A percentile compares a stretch with the other conserved stretches of the same genome.
Conservation (phyloP, 2,888 invertebrate species). For the Xestia xanthographa region DNA sequence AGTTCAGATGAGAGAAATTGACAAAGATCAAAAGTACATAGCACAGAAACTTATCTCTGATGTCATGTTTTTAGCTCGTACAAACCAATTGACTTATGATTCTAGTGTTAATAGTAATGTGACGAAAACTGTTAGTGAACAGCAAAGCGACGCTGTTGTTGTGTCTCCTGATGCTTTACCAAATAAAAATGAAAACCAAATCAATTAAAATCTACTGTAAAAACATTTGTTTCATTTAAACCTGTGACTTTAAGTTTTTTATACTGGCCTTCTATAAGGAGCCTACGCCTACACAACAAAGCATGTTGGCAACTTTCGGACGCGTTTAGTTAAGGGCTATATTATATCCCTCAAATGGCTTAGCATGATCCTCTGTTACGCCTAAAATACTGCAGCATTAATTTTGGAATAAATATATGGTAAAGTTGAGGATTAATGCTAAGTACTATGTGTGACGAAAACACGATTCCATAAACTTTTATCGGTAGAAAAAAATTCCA, state of each 20-base stretch:
- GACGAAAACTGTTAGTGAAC: background rate
- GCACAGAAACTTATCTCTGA: slow-evolving; percentile 56
- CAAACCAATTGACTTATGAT: slow-evolving; percentile 38
- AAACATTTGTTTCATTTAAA: background rate
- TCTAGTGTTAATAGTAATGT: slow-evolving; percentile 34
- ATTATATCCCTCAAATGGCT: too few species aligned
- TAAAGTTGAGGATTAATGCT: too few species aligned
- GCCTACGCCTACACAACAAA: background rate
- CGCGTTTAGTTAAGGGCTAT: background rate
- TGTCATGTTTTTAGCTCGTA: slow-evolving; percentile 52
- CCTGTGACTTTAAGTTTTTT: background rate
- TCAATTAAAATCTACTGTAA: slow-evolving; percentile 2
- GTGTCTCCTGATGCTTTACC: slow-evolving; percentile 20
- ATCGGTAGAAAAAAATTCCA: too few species aligned
- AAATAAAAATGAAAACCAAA: slow-evolving; percentile 14
- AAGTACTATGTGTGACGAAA: too few species aligned
- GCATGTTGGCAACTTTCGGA: background rate
- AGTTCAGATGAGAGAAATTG: slow-evolving; percentile 49
- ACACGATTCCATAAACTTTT: too few species aligned
- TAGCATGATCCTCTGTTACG: too few species aligned
- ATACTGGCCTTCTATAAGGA: background rate
- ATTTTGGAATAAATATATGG: too few species aligned
- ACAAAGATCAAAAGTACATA: slow-evolving; percentile 46
- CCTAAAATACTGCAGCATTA: too few species aligned
- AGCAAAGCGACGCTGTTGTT: background rate